Evolutionary conservation across 2,888 invertebrate species (phyloP).

Genomic region (Pollenia angustigena): DNA sequence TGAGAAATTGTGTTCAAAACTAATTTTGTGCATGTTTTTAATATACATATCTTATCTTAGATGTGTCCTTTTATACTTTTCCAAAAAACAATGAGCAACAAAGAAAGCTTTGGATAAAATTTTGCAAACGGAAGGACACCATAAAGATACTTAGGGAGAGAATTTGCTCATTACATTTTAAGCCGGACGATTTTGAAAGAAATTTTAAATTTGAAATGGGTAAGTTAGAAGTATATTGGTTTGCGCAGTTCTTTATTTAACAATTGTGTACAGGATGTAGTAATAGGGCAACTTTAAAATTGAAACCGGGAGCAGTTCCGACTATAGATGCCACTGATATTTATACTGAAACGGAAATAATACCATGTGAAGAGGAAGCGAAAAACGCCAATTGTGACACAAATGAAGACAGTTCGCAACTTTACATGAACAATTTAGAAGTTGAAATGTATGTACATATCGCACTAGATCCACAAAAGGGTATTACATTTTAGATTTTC

Average conservation of each 20-base stretch:
- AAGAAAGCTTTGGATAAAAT: too few species aligned
- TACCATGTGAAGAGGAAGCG: slow-evolving; percentile 7
- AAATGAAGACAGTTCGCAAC: slow-evolving; percentile 5
- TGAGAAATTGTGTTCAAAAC: slow-evolving; percentile 1
- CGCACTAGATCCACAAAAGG: neutral
- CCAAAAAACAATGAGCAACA: neutral
- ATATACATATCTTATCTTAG: neutral
- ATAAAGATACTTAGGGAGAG: too few species aligned
- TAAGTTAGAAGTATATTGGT: slow-evolving; percentile 26
- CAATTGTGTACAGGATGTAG: slow-evolving; percentile 3
- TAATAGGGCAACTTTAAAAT: slow-evolving; percentile 18
- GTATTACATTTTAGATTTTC: too few species aligned
- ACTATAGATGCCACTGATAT: slow-evolving; percentile 15
- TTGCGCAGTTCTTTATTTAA: slow-evolving; percentile 22
- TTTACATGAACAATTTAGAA: slow-evolving; percentile 26
- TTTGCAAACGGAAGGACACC: too few species aligned
- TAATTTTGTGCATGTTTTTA: neutral
- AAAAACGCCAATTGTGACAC: neutral
- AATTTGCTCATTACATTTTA: slow-evolving; percentile 36
- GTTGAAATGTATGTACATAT: slow-evolving; percentile 1
- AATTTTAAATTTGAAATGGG: slow-evolving; percentile 22
- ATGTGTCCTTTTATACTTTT: neutral
- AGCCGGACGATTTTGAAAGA: slow-evolving; percentile 24
- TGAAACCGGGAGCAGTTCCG: slow-evolving; percentile 24
- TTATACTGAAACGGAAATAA: neutral